Evolutionary conservation across 2,888 invertebrate species (phyloP), one percentile per base, ranked within the genome.

Genomic region (Athalia cordata): DNA sequence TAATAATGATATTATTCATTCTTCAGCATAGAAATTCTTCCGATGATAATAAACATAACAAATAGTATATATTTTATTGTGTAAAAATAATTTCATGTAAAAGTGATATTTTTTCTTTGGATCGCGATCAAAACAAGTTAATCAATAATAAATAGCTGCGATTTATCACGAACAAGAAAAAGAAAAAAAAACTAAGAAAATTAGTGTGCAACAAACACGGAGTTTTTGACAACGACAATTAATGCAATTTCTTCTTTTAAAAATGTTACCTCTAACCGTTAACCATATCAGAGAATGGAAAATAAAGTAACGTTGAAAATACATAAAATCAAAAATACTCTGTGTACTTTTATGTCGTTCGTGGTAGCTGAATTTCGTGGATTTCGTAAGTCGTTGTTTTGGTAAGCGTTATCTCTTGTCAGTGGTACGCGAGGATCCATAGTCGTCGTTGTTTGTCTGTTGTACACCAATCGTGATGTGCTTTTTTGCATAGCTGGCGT

Each of bases 401-500:
- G 86, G 80, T 86, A 87, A 77, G 84, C 85, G 80, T 87, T 87
- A 81, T 87, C 86, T 80, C 86, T 88, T 79, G 85, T 85, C 79
- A 86, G 82, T 55, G 85, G 82, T 77, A 84, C 81, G 45, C 86
- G 86, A 8, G 89, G 87, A 75, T 87, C 83, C 81, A 81, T 81
- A 49, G 88, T 87, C 67, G 88, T 89, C 6, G 81, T 83, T 43
- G 86, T 87, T 5, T 81, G 66, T 81, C 86, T 86, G 81, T 83
- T 86, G 80, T 84, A 82, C 62, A 83, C 82, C 79, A 86, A 82
- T 74, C 83, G 84, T 77, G 83, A 84, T 55, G 89, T 88, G 78
- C 87, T 88, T 80, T 86, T 88, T 80, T 86, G 87, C 84, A 87
- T 85, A 78, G 85, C 84, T 62, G 87, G 87, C 15, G 88, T 88